Percentiles rank a stretch among this genome's conserved stretches.
Conservation (phyloP, 2,888 invertebrate species). For the Lypha dubia region DNA sequence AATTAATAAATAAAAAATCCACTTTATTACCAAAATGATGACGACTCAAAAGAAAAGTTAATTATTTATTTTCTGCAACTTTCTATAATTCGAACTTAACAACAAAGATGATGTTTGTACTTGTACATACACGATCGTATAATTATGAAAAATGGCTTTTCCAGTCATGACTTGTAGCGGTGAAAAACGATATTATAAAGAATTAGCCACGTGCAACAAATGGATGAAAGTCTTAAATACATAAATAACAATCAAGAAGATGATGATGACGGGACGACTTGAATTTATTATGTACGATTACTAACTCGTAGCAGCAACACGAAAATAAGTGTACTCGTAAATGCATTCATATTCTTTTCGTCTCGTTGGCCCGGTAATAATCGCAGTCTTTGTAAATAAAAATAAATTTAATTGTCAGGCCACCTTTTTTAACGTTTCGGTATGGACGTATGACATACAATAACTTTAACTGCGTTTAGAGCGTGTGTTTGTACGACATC, state of each 20-base stretch:
- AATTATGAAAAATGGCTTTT: slow-evolving; percentile 48
- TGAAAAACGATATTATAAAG: slow-evolving; percentile 42
- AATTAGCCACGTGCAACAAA: slow-evolving; percentile 69
- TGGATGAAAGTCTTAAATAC: slow-evolving; percentile 35
- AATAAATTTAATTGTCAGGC: slow-evolving; percentile 54
- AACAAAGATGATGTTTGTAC: background rate
- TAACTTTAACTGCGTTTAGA: slow-evolving; percentile 19
- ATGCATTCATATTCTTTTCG: slow-evolving; percentile 1
- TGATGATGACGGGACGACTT: slow-evolving; percentile 56
- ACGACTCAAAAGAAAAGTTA: slow-evolving; percentile 34
- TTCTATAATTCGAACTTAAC: background rate
- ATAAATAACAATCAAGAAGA: slow-evolving; percentile 70
- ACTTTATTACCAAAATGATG: slow-evolving; percentile 28
- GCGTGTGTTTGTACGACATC: background rate
- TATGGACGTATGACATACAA: slow-evolving; percentile 32
- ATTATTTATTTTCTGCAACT: slow-evolving; percentile 46
- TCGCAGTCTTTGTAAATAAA: slow-evolving; percentile 31
- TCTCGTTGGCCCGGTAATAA: slow-evolving; percentile 29
- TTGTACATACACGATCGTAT: background rate
- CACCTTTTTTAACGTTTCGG: slow-evolving; percentile 33
- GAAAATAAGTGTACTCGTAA: slow-evolving; percentile 11
- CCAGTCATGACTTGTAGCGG: slow-evolving; percentile 15
- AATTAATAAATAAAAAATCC: slow-evolving; percentile 27
- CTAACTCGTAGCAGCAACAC: slow-evolving; percentile 7
- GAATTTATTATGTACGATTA: slow-evolving; percentile 34